A percentile compares a stretch with the other conserved stretches of the same genome.
These are phyloP conservation scores for Oreochromis grahami DNA, from an alignment of 2,797 vertebrate species.

Conservation along the genomic window DNA sequence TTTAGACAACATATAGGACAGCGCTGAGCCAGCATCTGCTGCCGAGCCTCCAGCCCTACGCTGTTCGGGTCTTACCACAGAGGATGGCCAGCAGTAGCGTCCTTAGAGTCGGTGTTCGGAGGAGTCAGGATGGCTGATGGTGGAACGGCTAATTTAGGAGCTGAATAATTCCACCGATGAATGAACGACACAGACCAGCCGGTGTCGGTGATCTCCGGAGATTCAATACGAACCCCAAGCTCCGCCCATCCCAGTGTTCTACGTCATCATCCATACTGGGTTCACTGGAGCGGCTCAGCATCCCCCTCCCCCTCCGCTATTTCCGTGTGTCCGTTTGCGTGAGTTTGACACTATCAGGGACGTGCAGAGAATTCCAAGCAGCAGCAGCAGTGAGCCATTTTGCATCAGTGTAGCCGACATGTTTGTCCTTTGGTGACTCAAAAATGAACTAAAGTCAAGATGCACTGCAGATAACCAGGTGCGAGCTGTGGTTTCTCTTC, in stretches of 20 bases:
- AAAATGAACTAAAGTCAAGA: not conserved
- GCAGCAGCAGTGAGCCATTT: not conserved
- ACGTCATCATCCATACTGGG: conserved; percentile 48
- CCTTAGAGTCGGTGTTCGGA: conserved; percentile 19
- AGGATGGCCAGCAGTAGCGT: conserved; percentile 25
- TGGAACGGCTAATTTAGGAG: not conserved
- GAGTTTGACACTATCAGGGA: not conserved
- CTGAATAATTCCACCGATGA: conserved; percentile 35
- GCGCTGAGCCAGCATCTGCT: not conserved
- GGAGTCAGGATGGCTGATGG: conserved; percentile 11
- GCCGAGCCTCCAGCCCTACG: not conserved
- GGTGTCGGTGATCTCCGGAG: conserved; percentile 4
- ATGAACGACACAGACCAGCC: conserved; percentile 34
- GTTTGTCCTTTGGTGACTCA: not conserved
- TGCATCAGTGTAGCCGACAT: not conserved
- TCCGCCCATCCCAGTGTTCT: conserved; percentile 39
- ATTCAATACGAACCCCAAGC: conserved; percentile 10
- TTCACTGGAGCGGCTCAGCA: conserved; percentile 30
- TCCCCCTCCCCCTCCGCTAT: not conserved
- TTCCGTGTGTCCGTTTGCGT: not conserved
- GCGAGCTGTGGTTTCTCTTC: not conserved
- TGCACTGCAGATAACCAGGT: not conserved
- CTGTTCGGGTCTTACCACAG: conserved; percentile 55
- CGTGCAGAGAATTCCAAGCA: conserved; percentile 21
- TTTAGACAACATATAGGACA: not conserved